Base-by-base conservation (phyloP, 2,797 vertebrate species). In the Sebastes glaucus region DNA sequence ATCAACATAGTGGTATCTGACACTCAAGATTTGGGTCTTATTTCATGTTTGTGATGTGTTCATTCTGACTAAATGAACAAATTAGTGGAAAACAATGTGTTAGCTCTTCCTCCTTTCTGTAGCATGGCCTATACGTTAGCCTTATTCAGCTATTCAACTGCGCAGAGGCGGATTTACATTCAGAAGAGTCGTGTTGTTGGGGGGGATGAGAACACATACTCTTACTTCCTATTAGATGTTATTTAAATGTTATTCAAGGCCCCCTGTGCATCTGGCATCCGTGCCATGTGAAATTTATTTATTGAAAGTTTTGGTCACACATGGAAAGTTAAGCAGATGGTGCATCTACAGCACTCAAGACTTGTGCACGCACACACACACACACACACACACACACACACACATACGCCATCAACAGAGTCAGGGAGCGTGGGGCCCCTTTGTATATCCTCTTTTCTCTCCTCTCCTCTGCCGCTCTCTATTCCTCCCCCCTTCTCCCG, bases 311-410 rank as follows among this genome's bases (percentile, higher is more conserved):
- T 95, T 94, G 92, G 96, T 97, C 96, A 97, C 96, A 97, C 96
- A 95, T 96, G 96, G 92, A 95, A 97, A 97, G 96, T 97, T 96
- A 92, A 96, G 95, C 97, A 97, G 97, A 97, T 97, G 97, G 96
- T 94, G 92, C 95, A 95, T 94, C 89, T 88, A 90, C 88, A 91
- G 65, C 79, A 69, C 57, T 76, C 79, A 84, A 69, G 61, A 74
- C 77, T 8, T 60, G 18, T 35, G 35, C 64, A 30, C 27, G 11
- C 27, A 30, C 38, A 66, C 69, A 67, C 53, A 81, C 77, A 28
- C 77, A 82, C 56, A 30, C 77, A 83, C 80, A 67, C 59, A 61
- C 53, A 81, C 77, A 28, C 77, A 82, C 56, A 30, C 77, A 83
- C 80, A 67, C 59, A 61, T 49, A 80, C 69, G 71, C 30, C 71